Conservation (phyloP, 2,888 invertebrate species). For the Watsonalla binaria region DNA sequence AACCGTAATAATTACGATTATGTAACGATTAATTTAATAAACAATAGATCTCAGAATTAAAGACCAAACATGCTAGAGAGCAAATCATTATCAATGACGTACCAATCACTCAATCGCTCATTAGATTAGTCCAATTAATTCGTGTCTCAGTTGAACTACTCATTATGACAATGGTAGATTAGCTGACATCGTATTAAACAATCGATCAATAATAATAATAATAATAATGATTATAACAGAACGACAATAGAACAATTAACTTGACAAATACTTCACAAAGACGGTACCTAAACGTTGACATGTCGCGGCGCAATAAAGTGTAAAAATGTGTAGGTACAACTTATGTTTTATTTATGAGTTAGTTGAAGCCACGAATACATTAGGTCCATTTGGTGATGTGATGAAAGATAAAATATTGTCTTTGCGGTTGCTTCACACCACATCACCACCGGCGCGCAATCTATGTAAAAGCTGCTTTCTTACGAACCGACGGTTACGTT, state of each 20-base stretch:
- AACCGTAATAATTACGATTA: too few species aligned
- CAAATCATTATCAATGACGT: not conserved
- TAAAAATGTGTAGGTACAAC: slow-evolving; percentile 16
- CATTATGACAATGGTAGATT: slow-evolving; percentile 29
- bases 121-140: not conserved
- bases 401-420: slow-evolving; percentile 57
- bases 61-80: not conserved
- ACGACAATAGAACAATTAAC: slow-evolving; percentile 62
- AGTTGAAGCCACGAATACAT: slow-evolving; percentile 40
- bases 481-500: slow-evolving; percentile 34
- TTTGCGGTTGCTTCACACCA: slow-evolving; percentile 39
- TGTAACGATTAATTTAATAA: too few species aligned
- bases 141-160: slow-evolving; percentile 26
- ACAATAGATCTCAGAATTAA: not conserved
- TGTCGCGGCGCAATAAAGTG: slow-evolving; percentile 25
- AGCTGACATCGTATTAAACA: slow-evolving; percentile 32
- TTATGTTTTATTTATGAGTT: slow-evolving; percentile 38
- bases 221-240: slow-evolving; percentile 13
- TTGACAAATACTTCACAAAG: slow-evolving; percentile 54
- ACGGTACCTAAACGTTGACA: slow-evolving; percentile 41
- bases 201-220: slow-evolving; percentile 44
- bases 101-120: not conserved
- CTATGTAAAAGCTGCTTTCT: slow-evolving; percentile 44
- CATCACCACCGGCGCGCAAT: slow-evolving; percentile 24
- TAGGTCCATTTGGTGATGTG: slow-evolving; percentile 53